These are phyloP conservation scores for Nycteola revayana DNA, from an alignment of 2,888 invertebrate genomes.

Conservation along the genomic window DNA sequence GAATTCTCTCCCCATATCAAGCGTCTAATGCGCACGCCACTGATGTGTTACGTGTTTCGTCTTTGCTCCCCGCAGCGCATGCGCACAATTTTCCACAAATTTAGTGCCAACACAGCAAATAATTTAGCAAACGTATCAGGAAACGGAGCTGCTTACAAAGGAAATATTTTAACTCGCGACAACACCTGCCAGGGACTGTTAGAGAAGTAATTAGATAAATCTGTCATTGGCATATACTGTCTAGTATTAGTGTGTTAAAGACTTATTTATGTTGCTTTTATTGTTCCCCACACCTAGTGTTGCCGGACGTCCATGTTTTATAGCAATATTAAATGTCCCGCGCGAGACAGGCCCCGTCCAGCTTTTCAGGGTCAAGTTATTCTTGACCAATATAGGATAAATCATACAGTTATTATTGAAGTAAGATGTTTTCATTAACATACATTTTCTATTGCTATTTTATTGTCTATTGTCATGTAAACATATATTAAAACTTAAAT, in stretches of 20 bases:
- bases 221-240: conserved; percentile 28
- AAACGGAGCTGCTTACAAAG: conserved; percentile 46
- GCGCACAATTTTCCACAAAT: conserved; percentile 42
- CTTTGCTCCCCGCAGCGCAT: conserved; percentile 39
- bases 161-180: conserved; percentile 53
- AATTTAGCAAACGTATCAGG: conserved; percentile 51
- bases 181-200: conserved; percentile 52
- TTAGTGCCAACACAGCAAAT: conserved; percentile 47
- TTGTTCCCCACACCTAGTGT: too few species aligned
- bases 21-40: conserved; percentile 16
- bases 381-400: too few species aligned
- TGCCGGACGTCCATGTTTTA: too few species aligned
- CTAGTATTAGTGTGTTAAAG: conserved; percentile 23
- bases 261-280: conserved; percentile 10
- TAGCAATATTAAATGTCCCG: too few species aligned
- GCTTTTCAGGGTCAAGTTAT: too few species aligned
- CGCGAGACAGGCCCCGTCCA: too few species aligned
- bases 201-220: conserved; percentile 56
- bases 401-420: too few species aligned
- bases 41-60: conserved; percentile 12
- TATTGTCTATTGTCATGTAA: too few species aligned
- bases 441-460: too few species aligned
- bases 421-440: too few species aligned
- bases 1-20: conserved; percentile 15
- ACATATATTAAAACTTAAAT: too few species aligned